Base-by-base conservation (phyloP, 2,888 invertebrate genomes). In the Sycophila texana region DNA sequence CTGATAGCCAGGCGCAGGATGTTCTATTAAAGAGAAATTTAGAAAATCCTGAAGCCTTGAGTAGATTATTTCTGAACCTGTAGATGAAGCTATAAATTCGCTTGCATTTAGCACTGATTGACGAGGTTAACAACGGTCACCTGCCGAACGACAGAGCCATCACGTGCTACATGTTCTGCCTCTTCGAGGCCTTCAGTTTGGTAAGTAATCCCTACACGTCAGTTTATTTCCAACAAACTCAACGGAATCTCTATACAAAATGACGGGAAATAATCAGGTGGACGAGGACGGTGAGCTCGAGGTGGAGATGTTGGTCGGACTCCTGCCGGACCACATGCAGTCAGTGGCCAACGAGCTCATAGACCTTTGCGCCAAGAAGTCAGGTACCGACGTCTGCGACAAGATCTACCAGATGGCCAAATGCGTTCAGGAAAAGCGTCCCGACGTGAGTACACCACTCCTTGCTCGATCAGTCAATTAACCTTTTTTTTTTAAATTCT, bases 91-190 rank as follows among this genome's bases (percentile, higher is more conserved):
- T 26, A 53, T 12, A 7, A 12, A 2, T 18, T 65, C 5, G n/a
- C 16, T 67, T 74, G 53, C n/a, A 7, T 39, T 39, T 14, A 89
- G 88, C 73, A 0, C 67, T 87, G 78, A 89, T 90, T 80, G 86
- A 88, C 4, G 77, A 86, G 10, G 90, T 88, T 0, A 85, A 84
- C 67, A 72, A 81, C 0, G 90, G 90, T 0, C 63, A 76, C 1
- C 60, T 90, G n/a, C 4, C 66, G 0, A 81, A 88, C 65, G 87
- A 89, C 12, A 83, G 57, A 4, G 75, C 80, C n/a, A 80, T 90
- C 39, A 87, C 88, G 16, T 90, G 90, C 81, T 90, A 90, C 84
- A 88, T 89, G 87, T 84, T 78, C 81, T 90, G 90, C 73, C 84
- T 90, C 22, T 84, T 90, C 58, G 86, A 87, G 14, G 83, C 89